phyloP scores from a whole-genome alignment of 2,113 vertebrate species.

The Myanophis thanlyinensis region DNA sequence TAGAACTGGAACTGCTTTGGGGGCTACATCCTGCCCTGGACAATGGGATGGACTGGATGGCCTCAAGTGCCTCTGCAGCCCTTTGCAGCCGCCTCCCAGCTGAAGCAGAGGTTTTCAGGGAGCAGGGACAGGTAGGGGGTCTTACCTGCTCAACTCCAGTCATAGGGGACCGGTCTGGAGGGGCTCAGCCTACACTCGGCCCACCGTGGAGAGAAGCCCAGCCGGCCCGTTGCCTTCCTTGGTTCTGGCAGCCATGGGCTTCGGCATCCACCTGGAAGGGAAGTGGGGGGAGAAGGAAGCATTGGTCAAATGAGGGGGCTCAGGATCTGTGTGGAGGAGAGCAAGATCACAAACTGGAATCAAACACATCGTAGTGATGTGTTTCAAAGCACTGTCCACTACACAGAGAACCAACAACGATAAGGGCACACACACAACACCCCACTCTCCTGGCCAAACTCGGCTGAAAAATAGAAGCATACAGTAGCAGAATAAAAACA shows the following conservation, averaged over 20 bases:
- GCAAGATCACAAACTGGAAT: background rate
- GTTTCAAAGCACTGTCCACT: background rate
- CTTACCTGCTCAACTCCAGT: background rate
- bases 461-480: background rate
- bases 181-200: background rate
- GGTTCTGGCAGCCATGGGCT: background rate
- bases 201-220: background rate
- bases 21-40: background rate
- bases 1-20: background rate
- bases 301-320: background rate
- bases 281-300: background rate
- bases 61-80: background rate
- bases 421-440: background rate
- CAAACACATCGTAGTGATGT: background rate
- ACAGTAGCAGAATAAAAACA: too few relatives aligned
- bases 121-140: fast-evolving
- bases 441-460: background rate
- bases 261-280: background rate
- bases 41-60: background rate
- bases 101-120: background rate
- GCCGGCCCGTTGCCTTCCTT: background rate
- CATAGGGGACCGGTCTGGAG: background rate
- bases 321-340: background rate
- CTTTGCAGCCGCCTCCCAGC: background rate
- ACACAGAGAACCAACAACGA: background rate